phyloP scores from a whole-genome alignment of 1,140 invertebrate genomes.

The Chrysomallon squamiferum region DNA sequence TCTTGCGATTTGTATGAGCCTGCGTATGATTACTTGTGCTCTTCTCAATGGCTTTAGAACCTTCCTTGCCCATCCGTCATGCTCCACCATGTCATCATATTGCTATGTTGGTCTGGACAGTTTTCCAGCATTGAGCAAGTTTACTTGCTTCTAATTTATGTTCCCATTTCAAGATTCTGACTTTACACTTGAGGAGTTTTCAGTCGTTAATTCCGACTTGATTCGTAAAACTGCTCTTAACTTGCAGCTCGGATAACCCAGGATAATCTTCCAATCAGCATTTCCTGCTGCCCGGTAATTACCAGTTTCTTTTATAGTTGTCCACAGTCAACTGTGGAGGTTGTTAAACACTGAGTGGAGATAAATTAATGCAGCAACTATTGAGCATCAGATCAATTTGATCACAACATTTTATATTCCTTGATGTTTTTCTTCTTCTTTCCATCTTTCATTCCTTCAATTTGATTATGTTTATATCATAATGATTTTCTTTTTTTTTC shows the following conservation, averaged over 20 bases:
- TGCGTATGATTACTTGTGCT: no score
- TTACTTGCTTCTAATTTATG: constrained; percentile 8
- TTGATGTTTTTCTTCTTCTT: no score
- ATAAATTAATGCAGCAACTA: constrained; percentile 4
- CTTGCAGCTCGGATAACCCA: neutral
- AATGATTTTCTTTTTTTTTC: no score
- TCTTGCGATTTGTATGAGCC: no score
- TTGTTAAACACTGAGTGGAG: neutral
- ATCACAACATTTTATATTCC: no score
- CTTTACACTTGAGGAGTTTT: constrained; percentile 3
- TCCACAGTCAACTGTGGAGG: neutral
- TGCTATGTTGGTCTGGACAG: neutral
- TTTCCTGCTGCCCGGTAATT: neutral
- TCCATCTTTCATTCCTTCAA: no score
- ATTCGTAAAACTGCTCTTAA: constrained; percentile 2
- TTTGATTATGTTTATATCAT: no score
- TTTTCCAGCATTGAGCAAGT: neutral
- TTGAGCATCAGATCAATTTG: constrained; percentile 4
- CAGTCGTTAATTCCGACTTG: neutral
- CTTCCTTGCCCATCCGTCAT: constrained; percentile 1
- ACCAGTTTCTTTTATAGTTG: constrained; percentile 3
- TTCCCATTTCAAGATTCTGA: constrained; percentile 1
- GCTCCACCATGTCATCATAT: neutral
- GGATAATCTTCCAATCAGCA: constrained; percentile 2
- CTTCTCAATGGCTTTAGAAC: neutral